Conservation (phyloP, 2,113 vertebrate genomes). For the Coptodon rendalli region DNA sequence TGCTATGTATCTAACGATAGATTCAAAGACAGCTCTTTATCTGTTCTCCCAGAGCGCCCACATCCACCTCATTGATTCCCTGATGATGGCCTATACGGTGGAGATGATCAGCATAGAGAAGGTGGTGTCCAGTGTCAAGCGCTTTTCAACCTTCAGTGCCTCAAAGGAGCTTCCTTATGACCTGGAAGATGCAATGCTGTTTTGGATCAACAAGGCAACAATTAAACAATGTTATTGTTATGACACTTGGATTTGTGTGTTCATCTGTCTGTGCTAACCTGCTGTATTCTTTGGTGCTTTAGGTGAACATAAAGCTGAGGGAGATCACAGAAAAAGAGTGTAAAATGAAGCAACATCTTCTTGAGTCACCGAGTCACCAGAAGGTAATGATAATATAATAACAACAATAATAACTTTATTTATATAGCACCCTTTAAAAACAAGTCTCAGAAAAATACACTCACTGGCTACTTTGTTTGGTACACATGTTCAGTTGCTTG, state of each 20-base stretch:
- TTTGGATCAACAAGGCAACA: constrained; percentile 97
- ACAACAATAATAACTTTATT: background rate
- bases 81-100: constrained; percentile 92
- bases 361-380: constrained; percentile 90
- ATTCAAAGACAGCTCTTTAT: background rate
- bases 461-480: background rate
- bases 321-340: constrained; percentile 89
- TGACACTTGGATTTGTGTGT: background rate
- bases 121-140: constrained; percentile 89
- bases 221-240: background rate
- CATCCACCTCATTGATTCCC: constrained; percentile 92
- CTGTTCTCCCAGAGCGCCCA: constrained; percentile 79
- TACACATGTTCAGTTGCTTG: background rate
- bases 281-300: background rate
- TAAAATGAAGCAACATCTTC: constrained; percentile 87
- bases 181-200: constrained; percentile 94
- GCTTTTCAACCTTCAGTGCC: constrained; percentile 92
- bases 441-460: background rate
- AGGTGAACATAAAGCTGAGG: constrained; percentile 96
- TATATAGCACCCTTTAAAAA: background rate
- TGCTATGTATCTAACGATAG: background rate
- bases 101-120: constrained; percentile 98
- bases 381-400: constrained; percentile 76
- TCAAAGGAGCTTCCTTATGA: constrained; percentile 91
- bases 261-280: background rate